Base-by-base conservation (phyloP, 1,140 invertebrate species). In the Bicyclus anynana region DNA sequence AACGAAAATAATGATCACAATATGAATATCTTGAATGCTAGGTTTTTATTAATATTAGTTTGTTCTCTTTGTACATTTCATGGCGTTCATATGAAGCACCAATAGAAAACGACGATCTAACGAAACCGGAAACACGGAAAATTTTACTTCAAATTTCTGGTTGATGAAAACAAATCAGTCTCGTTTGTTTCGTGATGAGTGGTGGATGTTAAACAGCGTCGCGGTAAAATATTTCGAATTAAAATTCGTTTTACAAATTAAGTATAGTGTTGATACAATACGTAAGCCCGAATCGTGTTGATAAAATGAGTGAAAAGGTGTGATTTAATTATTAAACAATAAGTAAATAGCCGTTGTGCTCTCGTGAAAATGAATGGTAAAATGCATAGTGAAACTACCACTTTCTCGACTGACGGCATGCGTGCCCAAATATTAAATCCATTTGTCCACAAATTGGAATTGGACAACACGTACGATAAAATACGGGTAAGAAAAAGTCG, bases 391-490 rank as follows among this genome's bases (percentile, higher is more conserved):
- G 86, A 83, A 78, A 84, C 79, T 71, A 79, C 75, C 67, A 77
- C 84, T 82, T 82, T 87, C 80, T 86, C 84, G 67, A 70, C 81
- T 49, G 89, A 90, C 75, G 79, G 72, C 65, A 83, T 89, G 78
- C 78, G 89, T 55, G 89, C 89, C 77, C 87, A 90, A 87, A 89
- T 90, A 79, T 80, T 95, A 70, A 96, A 96, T 87, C 95, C 95
- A 27, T 96, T 96, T 84, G 94, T 96, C 29, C 95, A 96, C 79
- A 94, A 93, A 73, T 88, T 96, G 78, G 94, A 96, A 88, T 90
- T 96, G 74, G 93, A 94, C 79, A 94, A 93, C 67, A 94, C 93
- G 60, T 95, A 94, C 74, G 95, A 96, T 77, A 95, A 96, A 89
- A 93, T 96, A 81, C 95, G 95, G 92, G 95, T 96, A 89, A 91